A percentile compares a stretch with the other conserved stretches of the same genome.
Conservation (phyloP, 2,797 vertebrate species). For the Arrhamphus sclerolepis region DNA sequence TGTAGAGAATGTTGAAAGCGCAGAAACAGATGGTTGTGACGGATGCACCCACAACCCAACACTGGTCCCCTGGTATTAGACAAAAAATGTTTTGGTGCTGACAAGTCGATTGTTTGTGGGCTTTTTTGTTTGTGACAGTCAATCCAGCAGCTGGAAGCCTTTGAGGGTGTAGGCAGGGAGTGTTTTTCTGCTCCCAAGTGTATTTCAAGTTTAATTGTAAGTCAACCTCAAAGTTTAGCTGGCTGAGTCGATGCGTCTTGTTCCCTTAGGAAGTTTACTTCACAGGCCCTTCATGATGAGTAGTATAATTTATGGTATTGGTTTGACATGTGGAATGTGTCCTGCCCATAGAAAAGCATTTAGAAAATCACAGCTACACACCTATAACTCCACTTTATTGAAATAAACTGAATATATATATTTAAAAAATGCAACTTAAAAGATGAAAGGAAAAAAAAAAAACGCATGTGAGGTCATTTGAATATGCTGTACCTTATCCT, state of each 20-base stretch:
- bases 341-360: not conserved
- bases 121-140: conserved; percentile 58
- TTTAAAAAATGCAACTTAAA: not conserved
- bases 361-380: not conserved
- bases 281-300: not conserved
- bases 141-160: conserved; percentile 29
- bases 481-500: conserved; percentile 71
- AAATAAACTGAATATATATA: not conserved
- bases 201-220: conserved; percentile 19
- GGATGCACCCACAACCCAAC: conserved; percentile 35
- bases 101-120: conserved; percentile 48
- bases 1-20: conserved; percentile 15
- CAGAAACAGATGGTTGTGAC: conserved; percentile 24
- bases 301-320: conserved; percentile 3
- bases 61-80: conserved; percentile 28
- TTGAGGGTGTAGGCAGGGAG: conserved; percentile 22
- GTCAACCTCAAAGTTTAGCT: conserved; percentile 14
- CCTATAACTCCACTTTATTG: not conserved
- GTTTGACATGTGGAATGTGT: conserved; percentile 1
- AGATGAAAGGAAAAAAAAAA: too few relatives aligned
- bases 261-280: conserved; percentile 4
- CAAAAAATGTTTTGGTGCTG: conserved; percentile 48
- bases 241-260: conserved; percentile 2
- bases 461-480: not conserved
- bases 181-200: conserved; percentile 30